Conservation (phyloP, 2,888 invertebrate species). For the Cyaniris semiargus region DNA sequence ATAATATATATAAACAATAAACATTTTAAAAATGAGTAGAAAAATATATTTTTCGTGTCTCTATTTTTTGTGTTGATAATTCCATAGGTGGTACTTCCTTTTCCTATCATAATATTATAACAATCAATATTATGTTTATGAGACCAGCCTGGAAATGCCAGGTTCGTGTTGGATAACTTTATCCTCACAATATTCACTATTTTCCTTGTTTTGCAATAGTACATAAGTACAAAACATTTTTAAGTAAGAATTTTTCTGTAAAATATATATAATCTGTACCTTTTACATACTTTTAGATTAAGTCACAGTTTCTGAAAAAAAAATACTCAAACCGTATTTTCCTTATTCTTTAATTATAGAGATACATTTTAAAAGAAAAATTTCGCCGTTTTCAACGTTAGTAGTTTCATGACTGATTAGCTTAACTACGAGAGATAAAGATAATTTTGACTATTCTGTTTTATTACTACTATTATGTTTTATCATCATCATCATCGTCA, state of each 20-base stretch:
- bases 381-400: background rate
- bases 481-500: background rate
- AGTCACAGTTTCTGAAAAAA: background rate
- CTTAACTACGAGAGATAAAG: background rate
- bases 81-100: background rate
- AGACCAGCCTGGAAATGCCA: background rate
- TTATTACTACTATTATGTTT: background rate
- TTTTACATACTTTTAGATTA: background rate
- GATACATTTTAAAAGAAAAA: background rate
- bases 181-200: background rate
- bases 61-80: background rate
- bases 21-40: too few relatives aligned
- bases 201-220: slow-evolving; percentile 3
- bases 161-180: background rate
- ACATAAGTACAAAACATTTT: background rate
- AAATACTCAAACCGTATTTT: background rate
- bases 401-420: background rate
- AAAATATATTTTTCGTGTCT: background rate
- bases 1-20: too few relatives aligned
- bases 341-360: background rate
- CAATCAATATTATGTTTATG: background rate
- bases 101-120: background rate
- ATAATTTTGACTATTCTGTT: background rate
- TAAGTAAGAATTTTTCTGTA: background rate
- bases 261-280: background rate